phyloP scores from a whole-genome alignment of 2,888 invertebrate genomes.

The Teleiodes luculella region DNA sequence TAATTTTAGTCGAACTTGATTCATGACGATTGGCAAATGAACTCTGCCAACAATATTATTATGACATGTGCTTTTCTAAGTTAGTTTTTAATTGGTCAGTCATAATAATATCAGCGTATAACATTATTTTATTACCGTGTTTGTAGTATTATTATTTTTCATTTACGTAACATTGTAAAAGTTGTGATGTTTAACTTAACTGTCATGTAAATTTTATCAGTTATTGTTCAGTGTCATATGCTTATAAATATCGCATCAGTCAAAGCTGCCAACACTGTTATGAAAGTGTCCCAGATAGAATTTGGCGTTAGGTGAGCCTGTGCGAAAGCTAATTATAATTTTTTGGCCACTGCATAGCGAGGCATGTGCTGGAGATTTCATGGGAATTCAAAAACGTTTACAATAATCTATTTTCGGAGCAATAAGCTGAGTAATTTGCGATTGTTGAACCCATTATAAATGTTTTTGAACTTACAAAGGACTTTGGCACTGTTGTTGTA shows the following conservation, averaged over 20 bases:
- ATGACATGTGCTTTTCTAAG: not conserved
- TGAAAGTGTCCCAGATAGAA: slow-evolving; percentile 52
- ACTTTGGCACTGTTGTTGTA: no score
- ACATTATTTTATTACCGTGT: not conserved
- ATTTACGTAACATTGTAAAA: not conserved
- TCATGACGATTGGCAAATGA: slow-evolving; percentile 6
- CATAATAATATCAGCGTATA: not conserved
- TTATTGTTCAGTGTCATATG: slow-evolving; percentile 11
- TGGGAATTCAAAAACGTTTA: not conserved
- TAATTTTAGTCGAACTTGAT: slow-evolving; percentile 12
- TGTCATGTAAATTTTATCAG: not conserved
- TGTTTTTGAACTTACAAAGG: no score
- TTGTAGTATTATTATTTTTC: not conserved
- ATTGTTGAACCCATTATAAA: not conserved
- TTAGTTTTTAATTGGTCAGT: not conserved
- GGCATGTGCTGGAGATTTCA: slow-evolving; percentile 6
- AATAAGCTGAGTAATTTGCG: not conserved
- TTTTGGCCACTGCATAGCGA: slow-evolving; percentile 49
- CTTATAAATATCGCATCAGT: slow-evolving; percentile 39
- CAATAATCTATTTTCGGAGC: not conserved
- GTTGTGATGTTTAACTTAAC: not conserved
- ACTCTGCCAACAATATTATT: slow-evolving; percentile 8
- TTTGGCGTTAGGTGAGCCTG: slow-evolving; percentile 50
- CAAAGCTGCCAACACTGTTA: slow-evolving; percentile 47
- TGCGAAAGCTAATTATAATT: slow-evolving; percentile 45